Evolutionary conservation across 1,140 invertebrate species (phyloP).

Genomic region (Armadillidium nasatum): DNA sequence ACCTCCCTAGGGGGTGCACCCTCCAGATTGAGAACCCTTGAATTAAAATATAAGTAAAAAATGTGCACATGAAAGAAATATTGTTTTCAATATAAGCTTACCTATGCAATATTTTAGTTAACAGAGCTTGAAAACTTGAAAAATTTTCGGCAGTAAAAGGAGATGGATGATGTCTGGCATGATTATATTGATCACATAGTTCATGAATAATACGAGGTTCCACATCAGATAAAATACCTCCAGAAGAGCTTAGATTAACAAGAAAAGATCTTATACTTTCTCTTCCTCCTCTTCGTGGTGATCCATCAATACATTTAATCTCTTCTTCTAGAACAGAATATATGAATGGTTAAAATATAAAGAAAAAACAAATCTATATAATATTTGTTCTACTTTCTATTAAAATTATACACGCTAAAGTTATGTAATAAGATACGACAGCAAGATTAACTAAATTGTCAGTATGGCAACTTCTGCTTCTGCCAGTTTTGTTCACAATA

Average conservation of each 20-base stretch:
- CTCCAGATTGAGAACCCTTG: too few relatives aligned
- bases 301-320: background rate
- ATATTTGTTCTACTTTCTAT: too few relatives aligned
- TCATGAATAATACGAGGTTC: slow-evolving; percentile 3
- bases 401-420: too few relatives aligned
- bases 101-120: background rate
- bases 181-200: slow-evolving; percentile 7
- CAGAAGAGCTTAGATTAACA: background rate
- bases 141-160: background rate
- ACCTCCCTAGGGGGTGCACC: too few relatives aligned
- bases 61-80: too few relatives aligned
- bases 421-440: too few relatives aligned
- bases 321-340: background rate
- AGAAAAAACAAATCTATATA: too few relatives aligned
- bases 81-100: background rate
- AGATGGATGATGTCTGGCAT: slow-evolving; percentile 12
- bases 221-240: background rate
- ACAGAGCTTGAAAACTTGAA: background rate
- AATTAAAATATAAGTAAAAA: too few relatives aligned
- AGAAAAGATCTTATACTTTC: slow-evolving; percentile 3
- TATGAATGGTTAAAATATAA: too few relatives aligned
- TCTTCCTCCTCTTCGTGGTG: background rate
- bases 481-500: too few relatives aligned
- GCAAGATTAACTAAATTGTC: too few relatives aligned
- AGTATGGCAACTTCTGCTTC: too few relatives aligned